These are phyloP conservation scores for Thaleichthys pacificus DNA, from an alignment of 2,797 vertebrate species.

Conservation along the genomic window DNA sequence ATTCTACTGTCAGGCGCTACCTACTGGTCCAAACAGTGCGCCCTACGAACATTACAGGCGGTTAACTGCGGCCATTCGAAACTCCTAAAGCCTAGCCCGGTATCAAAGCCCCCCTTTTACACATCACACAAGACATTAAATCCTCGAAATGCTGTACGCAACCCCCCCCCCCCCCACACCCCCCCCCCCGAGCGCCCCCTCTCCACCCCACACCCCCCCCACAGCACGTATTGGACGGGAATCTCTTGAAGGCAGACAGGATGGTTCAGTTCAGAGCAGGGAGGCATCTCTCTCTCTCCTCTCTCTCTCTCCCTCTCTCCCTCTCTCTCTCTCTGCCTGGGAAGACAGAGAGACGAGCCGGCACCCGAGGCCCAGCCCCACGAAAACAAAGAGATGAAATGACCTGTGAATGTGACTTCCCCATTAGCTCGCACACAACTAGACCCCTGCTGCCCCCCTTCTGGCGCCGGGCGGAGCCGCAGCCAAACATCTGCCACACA, in stretches of 20 bases:
- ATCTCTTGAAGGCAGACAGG: conserved; percentile 54
- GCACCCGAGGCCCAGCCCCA: conserved; percentile 66
- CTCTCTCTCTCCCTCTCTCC: conserved; percentile 15
- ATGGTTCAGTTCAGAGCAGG: conserved; percentile 50
- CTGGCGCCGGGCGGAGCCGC: conserved; percentile 45
- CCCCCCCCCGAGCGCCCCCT: conserved; percentile 30
- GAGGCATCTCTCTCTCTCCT: conserved; percentile 3
- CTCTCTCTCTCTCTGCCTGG: no score
- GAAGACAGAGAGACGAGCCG: conserved; percentile 47
- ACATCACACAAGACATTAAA: conserved; percentile 6
- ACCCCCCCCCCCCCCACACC: conserved; percentile 40
- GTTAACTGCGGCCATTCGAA: neutral
- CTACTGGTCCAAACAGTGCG: neutral
- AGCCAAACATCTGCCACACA: neutral
- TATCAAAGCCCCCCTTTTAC: neutral
- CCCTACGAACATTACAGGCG: neutral
- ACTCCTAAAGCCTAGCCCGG: neutral
- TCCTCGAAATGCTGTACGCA: conserved; percentile 40
- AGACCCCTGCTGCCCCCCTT: conserved; percentile 69
- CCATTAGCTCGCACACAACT: conserved; percentile 48
- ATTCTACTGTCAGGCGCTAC: no score
- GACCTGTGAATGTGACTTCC: conserved; percentile 77
- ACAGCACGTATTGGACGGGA: conserved; percentile 33
- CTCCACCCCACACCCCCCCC: conserved; percentile 34
- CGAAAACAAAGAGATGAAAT: conserved; percentile 75